phyloP scores from a whole-genome alignment of 1,140 invertebrate species.

The Drosophila equinoxialis region DNA sequence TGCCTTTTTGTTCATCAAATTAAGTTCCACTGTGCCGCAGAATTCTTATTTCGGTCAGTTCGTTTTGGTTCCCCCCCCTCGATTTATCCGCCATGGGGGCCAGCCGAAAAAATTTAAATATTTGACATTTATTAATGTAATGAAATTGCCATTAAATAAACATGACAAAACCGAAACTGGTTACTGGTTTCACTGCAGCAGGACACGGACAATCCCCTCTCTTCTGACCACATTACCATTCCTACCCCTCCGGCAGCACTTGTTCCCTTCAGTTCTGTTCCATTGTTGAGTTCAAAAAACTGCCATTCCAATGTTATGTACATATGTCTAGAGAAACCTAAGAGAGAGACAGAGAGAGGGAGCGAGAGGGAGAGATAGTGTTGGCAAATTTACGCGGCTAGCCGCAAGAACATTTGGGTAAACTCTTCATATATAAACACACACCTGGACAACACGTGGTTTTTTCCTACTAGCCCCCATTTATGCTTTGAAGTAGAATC shows the following conservation, averaged over 20 bases:
- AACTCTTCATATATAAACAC: slow-evolving; percentile 2
- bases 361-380: not conserved
- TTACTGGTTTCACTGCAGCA: slow-evolving; percentile 51
- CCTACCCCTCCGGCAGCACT: not conserved
- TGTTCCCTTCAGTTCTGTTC: not conserved
- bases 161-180: slow-evolving; percentile 64
- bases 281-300: slow-evolving; percentile 11
- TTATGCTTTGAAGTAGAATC: slow-evolving; percentile 62
- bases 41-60: not conserved
- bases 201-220: slow-evolving; percentile 22
- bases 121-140: slow-evolving; percentile 79
- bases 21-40: not conserved
- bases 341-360: not conserved
- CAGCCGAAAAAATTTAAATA: slow-evolving; percentile 72
- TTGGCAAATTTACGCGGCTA: slow-evolving; percentile 40
- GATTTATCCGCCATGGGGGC: slow-evolving; percentile 34
- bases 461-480: slow-evolving; percentile 47
- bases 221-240: not conserved
- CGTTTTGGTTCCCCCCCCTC: slow-evolving; percentile 9
- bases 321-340: too few species aligned
- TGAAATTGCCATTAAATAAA: slow-evolving; percentile 77
- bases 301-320: not conserved
- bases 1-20: not conserved
- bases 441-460: slow-evolving; percentile 77
- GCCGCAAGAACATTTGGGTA: slow-evolving; percentile 55